Conservation (phyloP, 2,888 invertebrate genomes). For the Clunio marinus region DNA sequence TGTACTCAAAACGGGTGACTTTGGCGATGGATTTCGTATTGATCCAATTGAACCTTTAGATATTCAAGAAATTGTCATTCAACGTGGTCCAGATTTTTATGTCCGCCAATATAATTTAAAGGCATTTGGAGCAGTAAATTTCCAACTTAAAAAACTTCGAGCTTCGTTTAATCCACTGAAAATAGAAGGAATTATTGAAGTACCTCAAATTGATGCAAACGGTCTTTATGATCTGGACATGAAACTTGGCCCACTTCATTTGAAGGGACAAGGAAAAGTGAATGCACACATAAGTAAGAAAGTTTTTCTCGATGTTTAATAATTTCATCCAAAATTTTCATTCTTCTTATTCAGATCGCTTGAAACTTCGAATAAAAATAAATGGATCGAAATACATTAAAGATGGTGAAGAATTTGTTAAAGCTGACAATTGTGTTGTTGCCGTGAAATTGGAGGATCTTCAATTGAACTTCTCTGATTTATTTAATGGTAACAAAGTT, state of each 20-base stretch:
- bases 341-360: neutral
- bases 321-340: no score
- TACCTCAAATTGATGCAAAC: neutral
- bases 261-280: constrained; percentile 27
- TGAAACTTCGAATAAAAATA: neutral
- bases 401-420: constrained; percentile 33
- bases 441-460: constrained; percentile 8
- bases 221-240: constrained; percentile 20
- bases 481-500: constrained; percentile 38
- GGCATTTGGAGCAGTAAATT: neutral
- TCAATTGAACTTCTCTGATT: constrained; percentile 18
- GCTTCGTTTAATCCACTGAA: neutral
- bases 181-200: neutral
- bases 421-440: constrained; percentile 6
- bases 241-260: neutral
- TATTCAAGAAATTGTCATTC: constrained; percentile 14
- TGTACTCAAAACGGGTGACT: neutral
- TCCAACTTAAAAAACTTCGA: constrained; percentile 19
- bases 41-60: neutral
- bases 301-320: neutral
- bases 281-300: neutral
- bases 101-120: neutral
- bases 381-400: neutral
- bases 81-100: constrained; percentile 12
- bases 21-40: constrained; percentile 10